A percentile compares a stretch with the other conserved stretches of the same genome.
These are phyloP conservation scores for Betta splendens DNA, from an alignment of 2,797 vertebrate species.

Conservation along the genomic window DNA sequence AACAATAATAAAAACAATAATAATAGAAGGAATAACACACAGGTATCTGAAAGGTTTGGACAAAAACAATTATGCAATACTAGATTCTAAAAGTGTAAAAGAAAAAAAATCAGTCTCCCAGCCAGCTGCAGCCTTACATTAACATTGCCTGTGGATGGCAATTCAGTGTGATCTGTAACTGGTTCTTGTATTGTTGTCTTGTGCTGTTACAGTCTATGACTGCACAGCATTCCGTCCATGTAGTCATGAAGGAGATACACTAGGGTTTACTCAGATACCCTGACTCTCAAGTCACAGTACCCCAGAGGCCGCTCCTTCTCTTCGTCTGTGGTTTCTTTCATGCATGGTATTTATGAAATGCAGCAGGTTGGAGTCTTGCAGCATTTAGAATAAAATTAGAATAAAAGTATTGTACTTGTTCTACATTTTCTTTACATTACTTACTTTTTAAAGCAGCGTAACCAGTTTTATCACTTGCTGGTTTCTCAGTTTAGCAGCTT, in stretches of 20 bases:
- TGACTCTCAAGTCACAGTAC: slow-evolving; percentile 12
- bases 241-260: not conserved
- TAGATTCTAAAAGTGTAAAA: not conserved
- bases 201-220: slow-evolving; percentile 17
- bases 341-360: not conserved
- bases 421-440: no score
- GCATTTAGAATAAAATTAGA: no score
- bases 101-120: not conserved
- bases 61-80: no score
- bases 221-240: slow-evolving; percentile 18
- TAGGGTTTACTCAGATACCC: not conserved
- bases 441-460: no score
- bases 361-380: no score
- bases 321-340: slow-evolving; percentile 10
- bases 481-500: no score
- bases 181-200: not conserved
- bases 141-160: slow-evolving; percentile 3
- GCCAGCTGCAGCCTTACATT: not conserved
- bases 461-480: no score
- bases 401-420: no score
- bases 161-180: not conserved
- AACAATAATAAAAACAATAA: no score
- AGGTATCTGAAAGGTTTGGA: no score
- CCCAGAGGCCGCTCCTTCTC: not conserved
- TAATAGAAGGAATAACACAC: no score